Evolutionary conservation across 2,113 vertebrate species (phyloP).

Genomic region (Pseudonaja textilis): DNA sequence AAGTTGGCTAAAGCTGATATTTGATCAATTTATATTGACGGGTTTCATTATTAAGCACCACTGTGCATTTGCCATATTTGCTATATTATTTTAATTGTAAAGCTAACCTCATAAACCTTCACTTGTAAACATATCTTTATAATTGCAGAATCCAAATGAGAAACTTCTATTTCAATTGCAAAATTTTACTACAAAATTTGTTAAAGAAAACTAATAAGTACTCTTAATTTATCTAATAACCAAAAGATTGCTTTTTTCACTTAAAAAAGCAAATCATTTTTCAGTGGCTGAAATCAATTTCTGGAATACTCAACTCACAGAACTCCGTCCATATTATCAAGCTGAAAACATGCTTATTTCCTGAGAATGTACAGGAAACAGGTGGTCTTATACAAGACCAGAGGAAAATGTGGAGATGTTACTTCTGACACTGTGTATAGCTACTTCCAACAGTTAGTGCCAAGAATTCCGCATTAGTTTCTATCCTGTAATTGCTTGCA

Average conservation of each 20-base stretch:
- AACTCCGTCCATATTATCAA: background rate
- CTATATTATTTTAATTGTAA: background rate
- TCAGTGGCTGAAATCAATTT: background rate
- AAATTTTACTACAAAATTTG: background rate
- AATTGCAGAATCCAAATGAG: background rate
- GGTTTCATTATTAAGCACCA: background rate
- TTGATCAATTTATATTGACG: background rate
- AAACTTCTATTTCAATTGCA: background rate
- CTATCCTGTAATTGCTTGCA: background rate
- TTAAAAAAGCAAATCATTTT: background rate
- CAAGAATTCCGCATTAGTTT: rapidly evolving
- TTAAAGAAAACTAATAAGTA: background rate
- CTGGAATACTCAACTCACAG: background rate
- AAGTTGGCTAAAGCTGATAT: background rate
- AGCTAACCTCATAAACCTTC: background rate
- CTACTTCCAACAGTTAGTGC: background rate
- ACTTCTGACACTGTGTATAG: background rate
- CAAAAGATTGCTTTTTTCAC: background rate
- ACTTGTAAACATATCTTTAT: background rate
- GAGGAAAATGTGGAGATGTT: background rate
- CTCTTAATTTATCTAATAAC: background rate
- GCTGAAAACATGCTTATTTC: background rate
- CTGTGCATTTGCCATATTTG: background rate
- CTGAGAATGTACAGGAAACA: background rate
- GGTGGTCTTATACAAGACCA: constrained; percentile 3